Evolutionary conservation across 2,888 invertebrate genomes (phyloP).

Genomic region (Phanerotoma sp.): DNA sequence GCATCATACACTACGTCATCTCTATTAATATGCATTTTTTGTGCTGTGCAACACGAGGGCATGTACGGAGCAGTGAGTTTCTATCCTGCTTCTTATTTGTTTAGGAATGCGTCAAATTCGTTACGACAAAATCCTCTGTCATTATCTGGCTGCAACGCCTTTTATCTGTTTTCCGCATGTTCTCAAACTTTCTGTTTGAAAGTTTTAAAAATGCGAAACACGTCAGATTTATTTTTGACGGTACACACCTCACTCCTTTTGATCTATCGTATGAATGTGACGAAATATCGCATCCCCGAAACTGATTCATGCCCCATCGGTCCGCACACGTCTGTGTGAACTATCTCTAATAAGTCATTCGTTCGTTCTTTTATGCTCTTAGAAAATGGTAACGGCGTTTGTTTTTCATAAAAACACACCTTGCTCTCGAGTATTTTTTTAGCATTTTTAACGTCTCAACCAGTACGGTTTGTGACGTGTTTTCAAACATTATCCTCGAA

Average conservation of each 20-base stretch:
- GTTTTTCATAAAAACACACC: slow-evolving; percentile 22
- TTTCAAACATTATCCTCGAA: slow-evolving; percentile 21
- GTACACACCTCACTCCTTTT: slow-evolving; percentile 25
- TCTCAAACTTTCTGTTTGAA: slow-evolving; percentile 23
- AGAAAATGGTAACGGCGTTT: slow-evolving; percentile 17
- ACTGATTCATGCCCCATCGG: slow-evolving; percentile 25
- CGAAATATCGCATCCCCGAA: slow-evolving; percentile 23
- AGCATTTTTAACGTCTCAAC: slow-evolving; percentile 7
- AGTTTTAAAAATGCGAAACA: slow-evolving; percentile 20
- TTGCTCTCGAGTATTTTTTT: slow-evolving; percentile 24
- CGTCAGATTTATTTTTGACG: slow-evolving; percentile 26
- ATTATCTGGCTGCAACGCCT: slow-evolving; percentile 31
- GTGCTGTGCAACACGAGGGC: slow-evolving; percentile 40
- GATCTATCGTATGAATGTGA: slow-evolving; percentile 30
- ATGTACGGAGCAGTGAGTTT: slow-evolving; percentile 35
- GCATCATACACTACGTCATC: slow-evolving; percentile 37
- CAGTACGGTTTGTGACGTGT: slow-evolving; percentile 14
- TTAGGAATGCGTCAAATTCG: slow-evolving; percentile 30
- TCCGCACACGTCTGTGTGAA: slow-evolving; percentile 28
- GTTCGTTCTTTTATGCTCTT: slow-evolving; percentile 11
- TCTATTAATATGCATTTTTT: slow-evolving; percentile 40
- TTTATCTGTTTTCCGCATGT: slow-evolving; percentile 24
- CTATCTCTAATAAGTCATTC: slow-evolving; percentile 18
- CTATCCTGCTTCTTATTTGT: slow-evolving; percentile 34
- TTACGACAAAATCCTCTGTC: slow-evolving; percentile 29